These are phyloP conservation scores for Lepus europaeus DNA, from an alignment of 2,113 vertebrate genomes.

Conservation along the genomic window DNA sequence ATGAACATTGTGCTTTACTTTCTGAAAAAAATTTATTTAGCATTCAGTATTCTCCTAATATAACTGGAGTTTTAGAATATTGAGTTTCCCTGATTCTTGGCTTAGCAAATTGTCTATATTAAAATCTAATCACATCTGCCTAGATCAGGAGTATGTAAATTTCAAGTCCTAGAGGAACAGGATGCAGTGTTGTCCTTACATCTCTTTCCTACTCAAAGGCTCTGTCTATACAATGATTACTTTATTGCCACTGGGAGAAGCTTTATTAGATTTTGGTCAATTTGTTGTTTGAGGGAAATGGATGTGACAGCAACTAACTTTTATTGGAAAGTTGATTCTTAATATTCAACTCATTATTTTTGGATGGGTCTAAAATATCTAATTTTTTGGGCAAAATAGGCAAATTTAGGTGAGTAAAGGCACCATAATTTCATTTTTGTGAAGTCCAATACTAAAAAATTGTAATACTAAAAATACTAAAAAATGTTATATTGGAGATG, in stretches of 20 bases:
- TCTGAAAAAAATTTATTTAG: conserved; percentile 27
- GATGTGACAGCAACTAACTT: not conserved
- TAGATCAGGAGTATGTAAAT: not conserved
- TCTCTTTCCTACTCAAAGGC: not conserved
- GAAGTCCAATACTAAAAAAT: too few relatives aligned
- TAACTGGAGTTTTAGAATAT: conserved; percentile 25
- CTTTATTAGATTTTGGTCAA: not conserved
- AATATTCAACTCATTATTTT: not conserved
- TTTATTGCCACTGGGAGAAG: not conserved
- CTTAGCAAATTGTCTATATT: conserved; percentile 24
- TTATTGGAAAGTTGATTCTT: conserved; percentile 22
- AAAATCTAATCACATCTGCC: not conserved
- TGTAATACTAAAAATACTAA: too few relatives aligned
- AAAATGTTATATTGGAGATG: too few relatives aligned
- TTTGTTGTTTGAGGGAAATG: not conserved
- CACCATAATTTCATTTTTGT: too few relatives aligned
- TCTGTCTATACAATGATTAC: not conserved
- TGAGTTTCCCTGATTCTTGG: not conserved
- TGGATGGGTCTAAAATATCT: too few relatives aligned
- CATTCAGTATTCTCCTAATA: not conserved
- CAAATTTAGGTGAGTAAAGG: too few relatives aligned
- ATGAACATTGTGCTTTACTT: conserved; percentile 14
- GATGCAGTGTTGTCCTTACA: not conserved
- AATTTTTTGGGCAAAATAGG: too few relatives aligned
- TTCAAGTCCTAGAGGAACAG: not conserved